Evolutionary conservation across 2,888 invertebrate genomes (phyloP).

Genomic region (Chymomyza caudatula): DNA sequence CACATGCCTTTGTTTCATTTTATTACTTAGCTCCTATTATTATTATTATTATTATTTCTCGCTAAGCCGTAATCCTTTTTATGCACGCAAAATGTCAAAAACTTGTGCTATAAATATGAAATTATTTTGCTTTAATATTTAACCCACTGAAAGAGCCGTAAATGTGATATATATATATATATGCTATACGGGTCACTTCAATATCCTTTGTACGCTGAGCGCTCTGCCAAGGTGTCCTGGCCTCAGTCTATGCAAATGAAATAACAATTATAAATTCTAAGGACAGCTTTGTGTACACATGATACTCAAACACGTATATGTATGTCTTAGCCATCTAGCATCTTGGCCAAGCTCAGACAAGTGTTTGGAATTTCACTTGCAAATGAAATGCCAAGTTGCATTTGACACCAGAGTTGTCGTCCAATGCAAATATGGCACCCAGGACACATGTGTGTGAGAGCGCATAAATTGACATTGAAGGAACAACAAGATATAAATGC

Average conservation of each 20-base stretch:
- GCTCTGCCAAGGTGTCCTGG: background rate
- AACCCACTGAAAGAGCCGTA: slow-evolving; percentile 24
- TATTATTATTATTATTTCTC: slow-evolving; percentile 28
- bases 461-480: background rate
- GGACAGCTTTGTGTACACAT: slow-evolving; percentile 26
- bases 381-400: background rate
- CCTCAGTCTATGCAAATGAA: slow-evolving; percentile 65
- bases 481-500: background rate
- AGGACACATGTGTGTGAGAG: too few relatives aligned
- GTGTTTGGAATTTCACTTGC: slow-evolving; percentile 23
- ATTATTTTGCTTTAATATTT: slow-evolving; percentile 48
- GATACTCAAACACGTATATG: background rate
- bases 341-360: slow-evolving; percentile 12
- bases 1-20: slow-evolving; percentile 48
- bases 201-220: background rate
- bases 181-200: background rate
- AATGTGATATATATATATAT: slow-evolving; percentile 50
- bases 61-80: background rate
- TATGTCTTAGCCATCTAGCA: background rate
- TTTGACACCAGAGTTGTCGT: background rate
- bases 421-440: background rate
- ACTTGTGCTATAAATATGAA: slow-evolving; percentile 63
- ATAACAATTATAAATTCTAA: slow-evolving; percentile 63
- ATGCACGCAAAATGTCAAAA: slow-evolving; percentile 26
- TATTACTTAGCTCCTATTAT: slow-evolving; percentile 38